Conservation (phyloP, 1,140 invertebrate genomes). For the Lineus longissimus region DNA sequence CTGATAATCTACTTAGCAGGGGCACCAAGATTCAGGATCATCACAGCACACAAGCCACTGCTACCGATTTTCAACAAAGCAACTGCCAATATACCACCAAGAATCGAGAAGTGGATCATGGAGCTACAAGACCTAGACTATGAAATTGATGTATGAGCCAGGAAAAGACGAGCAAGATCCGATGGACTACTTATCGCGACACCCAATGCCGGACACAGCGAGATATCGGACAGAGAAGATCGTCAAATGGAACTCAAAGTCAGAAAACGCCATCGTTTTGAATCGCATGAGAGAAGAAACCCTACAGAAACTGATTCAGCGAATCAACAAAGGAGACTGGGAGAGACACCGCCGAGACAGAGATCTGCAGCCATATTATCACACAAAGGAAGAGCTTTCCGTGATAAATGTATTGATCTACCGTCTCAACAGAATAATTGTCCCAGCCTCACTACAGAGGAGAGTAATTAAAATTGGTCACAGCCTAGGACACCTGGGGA, state of each 20-base stretch:
- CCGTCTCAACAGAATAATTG: constrained; percentile 16
- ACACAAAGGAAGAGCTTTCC: constrained; percentile 14
- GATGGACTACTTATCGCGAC: constrained; percentile 26
- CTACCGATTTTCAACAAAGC: constrained; percentile 8
- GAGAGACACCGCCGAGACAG: constrained; percentile 2
- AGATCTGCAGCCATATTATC: constrained; percentile 12
- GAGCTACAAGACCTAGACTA: no score
- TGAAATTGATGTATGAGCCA: no score
- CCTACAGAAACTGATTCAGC: not conserved
- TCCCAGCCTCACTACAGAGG: constrained; percentile 18
- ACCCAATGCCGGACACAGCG: not conserved
- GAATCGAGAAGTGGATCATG: no score
- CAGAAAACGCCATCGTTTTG: no score
- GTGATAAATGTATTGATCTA: constrained; percentile 15
- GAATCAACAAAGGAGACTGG: constrained; percentile 9
- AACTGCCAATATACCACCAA: no score
- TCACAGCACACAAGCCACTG: constrained; percentile 19
- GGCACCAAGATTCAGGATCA: constrained; percentile 24
- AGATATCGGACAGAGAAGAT: constrained; percentile 9
- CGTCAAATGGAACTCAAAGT: not conserved
- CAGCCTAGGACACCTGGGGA: constrained; percentile 21
- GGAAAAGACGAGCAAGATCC: constrained; percentile 20
- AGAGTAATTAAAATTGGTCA: constrained; percentile 20
- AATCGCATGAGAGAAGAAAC: not conserved
- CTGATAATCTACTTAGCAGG: constrained; percentile 21